A percentile compares a stretch with the other conserved stretches of the same genome.
phyloP scores from a whole-genome alignment of 2,888 invertebrate species.

The Taenaris catops region DNA sequence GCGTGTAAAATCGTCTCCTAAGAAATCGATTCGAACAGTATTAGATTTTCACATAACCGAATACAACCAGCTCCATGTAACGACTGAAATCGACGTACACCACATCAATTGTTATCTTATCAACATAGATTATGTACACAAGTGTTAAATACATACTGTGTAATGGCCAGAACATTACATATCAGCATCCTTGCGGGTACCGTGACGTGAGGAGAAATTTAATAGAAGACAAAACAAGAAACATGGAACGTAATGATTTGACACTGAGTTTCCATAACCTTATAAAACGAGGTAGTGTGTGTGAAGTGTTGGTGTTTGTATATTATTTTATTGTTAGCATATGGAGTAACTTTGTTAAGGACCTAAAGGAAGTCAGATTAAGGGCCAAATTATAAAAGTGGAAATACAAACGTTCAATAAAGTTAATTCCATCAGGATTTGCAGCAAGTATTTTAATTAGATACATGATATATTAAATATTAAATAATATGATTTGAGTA shows the following conservation, averaged over 20 bases:
- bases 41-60: conserved; percentile 18
- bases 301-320: conserved; percentile 30
- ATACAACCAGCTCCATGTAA: conserved; percentile 23
- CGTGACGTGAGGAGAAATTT: conserved; percentile 25
- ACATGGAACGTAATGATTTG: conserved; percentile 67
- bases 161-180: conserved; percentile 63
- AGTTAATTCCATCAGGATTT: no score
- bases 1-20: conserved; percentile 28
- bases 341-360: conserved; percentile 14
- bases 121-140: conserved; percentile 71
- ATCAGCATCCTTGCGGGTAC: conserved; percentile 50
- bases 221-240: conserved; percentile 30
- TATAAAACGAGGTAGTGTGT: conserved; percentile 63
- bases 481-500: no score
- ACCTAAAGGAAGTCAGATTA: conserved; percentile 1
- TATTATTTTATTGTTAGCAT: conserved; percentile 12
- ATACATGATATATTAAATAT: no score
- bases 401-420: no score
- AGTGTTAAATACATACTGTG: conserved; percentile 58
- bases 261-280: conserved; percentile 73
- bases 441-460: no score
- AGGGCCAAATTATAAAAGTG: background rate
- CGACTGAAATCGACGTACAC: conserved; percentile 27
- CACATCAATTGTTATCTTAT: conserved; percentile 55
- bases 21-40: conserved; percentile 13